phyloP scores from a whole-genome alignment of 2,888 invertebrate species.

The Mythimna loreyi region DNA sequence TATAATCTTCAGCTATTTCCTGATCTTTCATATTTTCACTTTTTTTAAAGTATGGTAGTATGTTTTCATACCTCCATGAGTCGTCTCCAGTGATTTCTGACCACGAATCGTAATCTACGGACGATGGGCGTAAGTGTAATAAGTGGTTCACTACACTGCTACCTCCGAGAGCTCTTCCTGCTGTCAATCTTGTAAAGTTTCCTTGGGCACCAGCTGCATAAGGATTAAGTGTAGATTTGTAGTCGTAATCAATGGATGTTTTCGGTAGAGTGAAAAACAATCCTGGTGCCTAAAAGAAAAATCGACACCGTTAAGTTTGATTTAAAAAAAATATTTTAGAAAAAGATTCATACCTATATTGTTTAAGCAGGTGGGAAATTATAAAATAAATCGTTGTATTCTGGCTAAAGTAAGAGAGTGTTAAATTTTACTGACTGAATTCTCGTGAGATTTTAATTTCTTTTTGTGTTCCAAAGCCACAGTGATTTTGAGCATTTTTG shows the following conservation, averaged over 20 bases:
- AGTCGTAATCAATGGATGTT: conserved; percentile 33
- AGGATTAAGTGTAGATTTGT: conserved; percentile 26
- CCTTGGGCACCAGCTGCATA: conserved; percentile 32
- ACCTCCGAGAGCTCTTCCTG: conserved; percentile 47
- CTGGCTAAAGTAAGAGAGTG: too few species aligned
- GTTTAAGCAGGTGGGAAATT: too few species aligned
- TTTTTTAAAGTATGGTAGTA: conserved; percentile 45
- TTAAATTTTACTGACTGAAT: too few species aligned
- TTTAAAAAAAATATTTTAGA: not conserved
- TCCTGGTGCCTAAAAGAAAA: conserved; percentile 31
- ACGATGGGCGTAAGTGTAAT: conserved; percentile 8
- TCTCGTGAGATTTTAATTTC: too few species aligned
- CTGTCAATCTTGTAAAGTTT: conserved; percentile 38
- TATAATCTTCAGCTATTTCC: conserved; percentile 18
- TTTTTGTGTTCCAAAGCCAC: too few species aligned
- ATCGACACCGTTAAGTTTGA: not conserved
- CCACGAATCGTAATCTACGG: conserved; percentile 31
- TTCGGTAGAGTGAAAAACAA: conserved; percentile 18
- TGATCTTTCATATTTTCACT: conserved; percentile 34
- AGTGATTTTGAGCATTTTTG: too few species aligned
- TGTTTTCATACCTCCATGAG: conserved; percentile 28
- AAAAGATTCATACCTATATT: too few species aligned
- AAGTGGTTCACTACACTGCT: conserved; percentile 38
- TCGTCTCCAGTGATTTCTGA: conserved; percentile 20
- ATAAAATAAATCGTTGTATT: too few species aligned